Conservation (phyloP, 2,797 vertebrate species). For the Channallabes apus region DNA sequence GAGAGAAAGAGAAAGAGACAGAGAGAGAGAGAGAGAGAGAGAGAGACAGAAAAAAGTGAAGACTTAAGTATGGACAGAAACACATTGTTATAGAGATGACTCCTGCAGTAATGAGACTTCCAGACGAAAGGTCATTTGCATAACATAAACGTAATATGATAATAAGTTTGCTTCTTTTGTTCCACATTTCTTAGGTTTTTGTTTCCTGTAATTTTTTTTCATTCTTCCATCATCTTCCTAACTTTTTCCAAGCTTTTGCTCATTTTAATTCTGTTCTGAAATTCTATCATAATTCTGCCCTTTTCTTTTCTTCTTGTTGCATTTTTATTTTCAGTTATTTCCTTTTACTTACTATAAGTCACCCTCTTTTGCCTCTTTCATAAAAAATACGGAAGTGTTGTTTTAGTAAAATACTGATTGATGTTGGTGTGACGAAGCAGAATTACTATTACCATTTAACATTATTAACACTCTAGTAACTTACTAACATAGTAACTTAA, state of each 20-base stretch:
- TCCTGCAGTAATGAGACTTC: background rate
- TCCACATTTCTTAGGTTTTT: background rate
- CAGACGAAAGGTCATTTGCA: background rate
- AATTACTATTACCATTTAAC: background rate
- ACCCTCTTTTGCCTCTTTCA: background rate
- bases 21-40: conserved; percentile 6
- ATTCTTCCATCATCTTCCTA: background rate
- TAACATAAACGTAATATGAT: background rate
- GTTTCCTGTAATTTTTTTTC: background rate
- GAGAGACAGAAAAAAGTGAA: background rate
- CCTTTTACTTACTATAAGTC: background rate
- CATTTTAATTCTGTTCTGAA: background rate
- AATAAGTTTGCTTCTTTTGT: background rate
- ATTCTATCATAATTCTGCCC: background rate
- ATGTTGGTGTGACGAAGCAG: background rate
- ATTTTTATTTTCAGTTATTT: background rate
- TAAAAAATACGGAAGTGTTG: background rate
- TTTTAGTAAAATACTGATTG: background rate
- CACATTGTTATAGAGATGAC: background rate
- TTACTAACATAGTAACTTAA: background rate
- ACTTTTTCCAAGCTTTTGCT: background rate
- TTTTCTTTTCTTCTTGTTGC: background rate
- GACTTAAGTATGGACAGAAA: background rate
- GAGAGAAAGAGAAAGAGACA: conserved; percentile 10
- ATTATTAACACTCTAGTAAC: background rate